Evolutionary conservation across 2,888 invertebrate genomes (phyloP), one percentile per base, ranked within the genome.

Genomic region (Parascotia fuliginaria): DNA sequence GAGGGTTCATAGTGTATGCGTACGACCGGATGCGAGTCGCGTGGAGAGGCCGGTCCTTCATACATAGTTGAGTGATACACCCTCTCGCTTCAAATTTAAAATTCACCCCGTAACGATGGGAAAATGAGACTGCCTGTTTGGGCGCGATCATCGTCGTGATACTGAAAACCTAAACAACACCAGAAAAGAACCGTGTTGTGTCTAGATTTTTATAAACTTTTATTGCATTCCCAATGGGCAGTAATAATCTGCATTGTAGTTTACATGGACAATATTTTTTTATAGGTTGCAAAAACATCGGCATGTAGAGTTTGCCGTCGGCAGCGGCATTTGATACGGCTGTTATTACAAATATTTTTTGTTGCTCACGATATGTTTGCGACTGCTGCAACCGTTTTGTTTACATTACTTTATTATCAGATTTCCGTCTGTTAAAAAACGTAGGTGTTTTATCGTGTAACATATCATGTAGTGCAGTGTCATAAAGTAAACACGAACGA

Each of bases 171-270:
- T 43, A 50, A 47, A 43, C 48, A 58, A 50, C 62, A 66, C 55
- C 55, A 48, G 33, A 55, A 60, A 63, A 54, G 52, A 50, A 52
- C 52, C 49, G 43, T 48, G 66, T 74, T 70, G 60, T 73, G 75
- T 76, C 73, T 77, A 70, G 66, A 44, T 42, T 45, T 81, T 69
- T 79, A 73, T 73, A 73, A 77, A 81, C 78, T 80, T 82, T 80
- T 81, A 83, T 79, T 9, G 76, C 69, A 80, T 85, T 85, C 83
- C 87, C 73, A 59, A 57, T 67, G 84, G 79, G 75, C 77, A 81
- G 79, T 87, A 82, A 84, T 87, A 87, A 85, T 87, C 83, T 87
- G 83, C 84, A 85, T 85, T 78, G 80, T 83, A 82, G 79, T 87
- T 87, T 83, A 82, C 79, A 84, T 83, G 79, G 74, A 71, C 77